A percentile compares a stretch with the other conserved stretches of the same genome.
Conservation (phyloP, 1,140 invertebrate genomes). For the Ceratina calcarata region DNA sequence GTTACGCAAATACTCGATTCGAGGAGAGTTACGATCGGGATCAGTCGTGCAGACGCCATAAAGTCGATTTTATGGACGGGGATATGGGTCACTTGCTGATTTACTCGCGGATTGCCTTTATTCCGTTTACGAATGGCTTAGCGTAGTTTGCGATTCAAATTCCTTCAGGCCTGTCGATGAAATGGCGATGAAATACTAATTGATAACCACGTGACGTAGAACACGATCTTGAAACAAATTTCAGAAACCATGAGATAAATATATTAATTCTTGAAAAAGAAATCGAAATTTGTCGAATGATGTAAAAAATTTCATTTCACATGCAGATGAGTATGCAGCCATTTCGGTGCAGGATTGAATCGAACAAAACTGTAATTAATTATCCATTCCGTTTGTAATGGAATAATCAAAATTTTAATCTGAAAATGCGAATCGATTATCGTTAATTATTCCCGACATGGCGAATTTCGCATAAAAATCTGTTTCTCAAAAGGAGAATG, state of each 20-base stretch:
- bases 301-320: background rate
- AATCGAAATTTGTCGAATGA: background rate
- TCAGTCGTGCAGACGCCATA: background rate
- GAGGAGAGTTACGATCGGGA: background rate
- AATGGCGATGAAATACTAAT: too few species aligned
- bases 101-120: background rate
- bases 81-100: background rate
- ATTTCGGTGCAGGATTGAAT: background rate
- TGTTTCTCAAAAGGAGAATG: background rate
- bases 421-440: slow-evolving; percentile 38
- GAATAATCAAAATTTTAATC: background rate
- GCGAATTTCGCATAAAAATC: too few species aligned
- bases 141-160: background rate
- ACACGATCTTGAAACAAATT: too few species aligned
- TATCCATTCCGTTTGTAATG: slow-evolving; percentile 1
- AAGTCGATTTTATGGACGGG: slow-evolving; percentile 10
- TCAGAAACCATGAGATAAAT: too few species aligned
- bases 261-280: background rate
- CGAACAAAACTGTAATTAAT: slow-evolving; percentile 10
- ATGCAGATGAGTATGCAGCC: too few species aligned
- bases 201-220: too few species aligned
- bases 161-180: too few species aligned
- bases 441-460: background rate
- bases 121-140: background rate
- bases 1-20: background rate